Conservation (phyloP, 1,140 invertebrate genomes). For the Penaeus japonicus region DNA sequence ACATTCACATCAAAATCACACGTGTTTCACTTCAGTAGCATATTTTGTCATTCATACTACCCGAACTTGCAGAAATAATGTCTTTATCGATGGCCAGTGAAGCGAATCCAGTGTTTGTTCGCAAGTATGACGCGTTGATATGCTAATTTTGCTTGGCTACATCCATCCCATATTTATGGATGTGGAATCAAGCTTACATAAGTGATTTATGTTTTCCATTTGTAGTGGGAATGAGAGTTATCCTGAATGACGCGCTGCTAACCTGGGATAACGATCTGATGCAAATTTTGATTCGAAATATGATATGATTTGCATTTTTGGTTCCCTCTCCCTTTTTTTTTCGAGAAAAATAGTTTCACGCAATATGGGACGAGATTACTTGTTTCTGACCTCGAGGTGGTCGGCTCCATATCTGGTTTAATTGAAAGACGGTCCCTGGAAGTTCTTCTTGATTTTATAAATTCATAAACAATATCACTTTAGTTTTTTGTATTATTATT, state of each 20-base stretch:
- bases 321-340: background rate
- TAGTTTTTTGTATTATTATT: constrained; percentile 32
- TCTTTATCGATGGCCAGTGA: no score
- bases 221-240: constrained; percentile 17
- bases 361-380: no score
- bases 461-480: background rate
- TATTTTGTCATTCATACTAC: no score
- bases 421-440: no score
- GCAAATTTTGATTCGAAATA: constrained; percentile 40
- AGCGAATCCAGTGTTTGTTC: no score
- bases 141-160: constrained; percentile 1
- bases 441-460: background rate
- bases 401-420: no score
- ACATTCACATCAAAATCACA: no score
- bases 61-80: no score
- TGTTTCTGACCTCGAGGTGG: no score
- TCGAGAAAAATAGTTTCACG: no score
- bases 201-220: constrained; percentile 43
- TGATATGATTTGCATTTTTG: constrained; percentile 31
- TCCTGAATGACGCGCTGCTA: constrained; percentile 18
- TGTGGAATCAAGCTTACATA: constrained; percentile 27
- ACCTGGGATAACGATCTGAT: constrained; percentile 23
- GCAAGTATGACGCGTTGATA: no score
- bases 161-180: constrained; percentile 42
- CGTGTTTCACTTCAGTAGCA: no score